These are phyloP conservation scores for Monoplex corrugatus DNA, from an alignment of 2,888 invertebrate species.

Conservation along the genomic window DNA sequence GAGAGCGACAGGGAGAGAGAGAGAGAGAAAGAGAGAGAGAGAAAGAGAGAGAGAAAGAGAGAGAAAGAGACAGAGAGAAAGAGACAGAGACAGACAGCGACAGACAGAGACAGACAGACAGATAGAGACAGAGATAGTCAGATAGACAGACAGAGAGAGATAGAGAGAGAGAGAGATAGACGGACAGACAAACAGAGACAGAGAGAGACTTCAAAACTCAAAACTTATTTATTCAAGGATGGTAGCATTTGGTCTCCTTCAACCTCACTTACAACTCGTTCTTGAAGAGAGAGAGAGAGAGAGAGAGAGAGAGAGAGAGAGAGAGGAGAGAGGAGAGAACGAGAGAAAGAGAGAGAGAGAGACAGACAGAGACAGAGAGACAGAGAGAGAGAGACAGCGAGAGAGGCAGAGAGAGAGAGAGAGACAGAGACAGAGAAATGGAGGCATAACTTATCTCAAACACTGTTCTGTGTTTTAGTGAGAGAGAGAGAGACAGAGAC, in stretches of 20 bases:
- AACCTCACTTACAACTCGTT: too few relatives aligned
- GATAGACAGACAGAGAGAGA: too few relatives aligned
- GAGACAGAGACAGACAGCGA: too few relatives aligned
- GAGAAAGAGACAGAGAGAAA: too few relatives aligned
- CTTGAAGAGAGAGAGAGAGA: neutral
- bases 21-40: constrained; percentile 42
- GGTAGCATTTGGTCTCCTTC: neutral
- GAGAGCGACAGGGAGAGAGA: neutral
- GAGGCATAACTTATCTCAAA: neutral
- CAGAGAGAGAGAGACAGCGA: neutral
- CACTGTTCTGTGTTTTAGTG: neutral
- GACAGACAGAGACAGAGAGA: too few relatives aligned
- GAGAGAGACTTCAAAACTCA: neutral
- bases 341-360: too few relatives aligned
- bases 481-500: too few relatives aligned
- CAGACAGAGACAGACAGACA: too few relatives aligned
- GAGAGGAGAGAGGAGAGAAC: too few relatives aligned
- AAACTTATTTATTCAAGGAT: neutral
- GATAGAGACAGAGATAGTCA: too few relatives aligned
- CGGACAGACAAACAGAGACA: too few relatives aligned
- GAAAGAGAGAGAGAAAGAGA: constrained; percentile 29
- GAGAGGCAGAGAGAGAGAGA: neutral
- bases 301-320: neutral
- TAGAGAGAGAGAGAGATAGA: too few relatives aligned
- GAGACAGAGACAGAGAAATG: constrained; percentile 8